These are phyloP conservation scores for Epinephelus coioides DNA, from an alignment of 2,797 vertebrate species.

Conservation along the genomic window DNA sequence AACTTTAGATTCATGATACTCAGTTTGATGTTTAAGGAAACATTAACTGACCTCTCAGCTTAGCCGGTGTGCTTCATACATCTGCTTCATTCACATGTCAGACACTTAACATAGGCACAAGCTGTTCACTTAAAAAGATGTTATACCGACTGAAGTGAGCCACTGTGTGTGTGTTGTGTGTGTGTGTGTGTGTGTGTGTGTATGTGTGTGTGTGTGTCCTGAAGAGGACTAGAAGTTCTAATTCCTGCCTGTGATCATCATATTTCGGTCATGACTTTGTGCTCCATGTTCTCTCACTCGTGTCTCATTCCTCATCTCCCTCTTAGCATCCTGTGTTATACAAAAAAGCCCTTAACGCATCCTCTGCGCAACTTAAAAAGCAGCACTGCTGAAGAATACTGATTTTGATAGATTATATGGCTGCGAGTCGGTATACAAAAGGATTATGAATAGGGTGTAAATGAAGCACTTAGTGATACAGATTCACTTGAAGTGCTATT, in stretches of 20 bases:
- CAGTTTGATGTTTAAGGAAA: constrained; percentile 6
- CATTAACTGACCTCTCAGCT: constrained; percentile 54
- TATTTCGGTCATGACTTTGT: constrained; percentile 63
- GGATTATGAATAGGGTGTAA: constrained; percentile 79
- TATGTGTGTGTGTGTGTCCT: constrained; percentile 8
- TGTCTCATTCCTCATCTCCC: constrained; percentile 68
- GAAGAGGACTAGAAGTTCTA: constrained; percentile 63
- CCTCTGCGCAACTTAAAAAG: constrained; percentile 72
- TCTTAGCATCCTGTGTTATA: constrained; percentile 74
- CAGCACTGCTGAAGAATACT: constrained; percentile 70
- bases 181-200: background rate
- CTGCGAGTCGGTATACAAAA: constrained; percentile 73
- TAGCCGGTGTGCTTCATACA: constrained; percentile 22
- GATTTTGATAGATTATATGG: constrained; percentile 75
- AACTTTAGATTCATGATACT: constrained; percentile 5
- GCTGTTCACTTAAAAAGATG: constrained; percentile 47
- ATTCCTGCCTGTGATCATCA: constrained; percentile 65
- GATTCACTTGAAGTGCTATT: constrained; percentile 78
- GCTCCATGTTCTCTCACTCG: constrained; percentile 51
- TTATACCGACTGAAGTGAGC: constrained; percentile 58
- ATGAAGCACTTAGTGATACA: constrained; percentile 79
- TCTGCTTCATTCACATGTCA: constrained; percentile 48
- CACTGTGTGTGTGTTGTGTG: constrained; percentile 15
- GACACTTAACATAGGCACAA: constrained; percentile 20
- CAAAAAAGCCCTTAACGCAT: constrained; percentile 76